These are phyloP conservation scores for Empidonax traillii DNA, from an alignment of 2,113 vertebrate genomes.

Conservation along the genomic window DNA sequence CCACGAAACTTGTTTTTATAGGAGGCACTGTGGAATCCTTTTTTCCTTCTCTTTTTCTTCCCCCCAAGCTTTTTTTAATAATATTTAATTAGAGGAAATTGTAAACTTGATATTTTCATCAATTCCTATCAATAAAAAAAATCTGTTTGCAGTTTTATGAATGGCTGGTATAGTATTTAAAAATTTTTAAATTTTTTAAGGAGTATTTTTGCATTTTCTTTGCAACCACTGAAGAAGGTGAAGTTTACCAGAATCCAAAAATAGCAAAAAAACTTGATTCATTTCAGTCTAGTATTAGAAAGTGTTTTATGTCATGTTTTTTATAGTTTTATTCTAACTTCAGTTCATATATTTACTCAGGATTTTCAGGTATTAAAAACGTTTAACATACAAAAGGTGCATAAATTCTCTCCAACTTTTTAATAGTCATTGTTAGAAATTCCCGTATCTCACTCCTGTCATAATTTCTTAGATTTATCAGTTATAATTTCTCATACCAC, in stretches of 20 bases:
- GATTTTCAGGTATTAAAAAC: not conserved
- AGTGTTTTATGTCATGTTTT: not conserved
- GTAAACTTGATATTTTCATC: not conserved
- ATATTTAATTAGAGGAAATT: not conserved
- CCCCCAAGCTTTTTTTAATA: not conserved
- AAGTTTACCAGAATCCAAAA: not conserved
- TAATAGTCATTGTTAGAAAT: not conserved
- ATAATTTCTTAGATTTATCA: not conserved
- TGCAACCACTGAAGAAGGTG: not conserved
- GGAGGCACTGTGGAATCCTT: not conserved
- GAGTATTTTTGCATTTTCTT: not conserved
- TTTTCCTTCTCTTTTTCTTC: not conserved
- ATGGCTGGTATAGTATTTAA: not conserved
- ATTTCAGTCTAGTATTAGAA: not conserved
- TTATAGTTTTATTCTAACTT: not conserved
- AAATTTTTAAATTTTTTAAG: not conserved
- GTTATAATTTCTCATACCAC: not conserved
- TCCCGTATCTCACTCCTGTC: not conserved
- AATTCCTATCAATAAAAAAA: not conserved
- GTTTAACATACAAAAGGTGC: not conserved
- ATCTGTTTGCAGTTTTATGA: not conserved
- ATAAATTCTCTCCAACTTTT: not conserved
- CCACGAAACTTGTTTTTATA: not conserved
- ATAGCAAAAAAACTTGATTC: not conserved
- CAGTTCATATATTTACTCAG: not conserved